Base-by-base conservation (phyloP, 2,888 invertebrate species). In the Acleris cristana region DNA sequence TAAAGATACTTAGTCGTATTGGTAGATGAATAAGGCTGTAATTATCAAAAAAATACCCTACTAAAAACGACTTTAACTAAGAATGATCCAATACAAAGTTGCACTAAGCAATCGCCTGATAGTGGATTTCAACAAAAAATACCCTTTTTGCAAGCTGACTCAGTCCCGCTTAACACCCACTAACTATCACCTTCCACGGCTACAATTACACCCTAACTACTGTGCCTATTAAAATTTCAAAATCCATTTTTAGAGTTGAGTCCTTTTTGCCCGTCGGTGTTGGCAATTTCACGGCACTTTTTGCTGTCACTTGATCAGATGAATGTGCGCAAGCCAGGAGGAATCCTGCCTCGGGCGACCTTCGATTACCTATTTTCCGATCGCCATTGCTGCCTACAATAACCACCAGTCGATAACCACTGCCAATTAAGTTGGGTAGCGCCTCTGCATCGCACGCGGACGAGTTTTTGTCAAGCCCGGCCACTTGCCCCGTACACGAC, bases 351-450 rank as follows among this genome's bases (percentile, higher is more conserved):
- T 14, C 53, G 56, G 69, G 63, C 74, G 86, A 84, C 87, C 88
- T 89, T 89, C 87, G 81, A 82, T 85, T 81, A 67, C 67, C 67
- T 67, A 83, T 80, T 82, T 77, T 74, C 78, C 74, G 75, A 81
- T 83, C 78, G 76, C 74, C 76, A 79, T 78, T 78, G 78, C 73
- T 72, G 80, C 79, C 80, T 77, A 82, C 84, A 82, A 82, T 85
- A 84, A 83, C 81, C 82, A 81, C 75, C 81, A 85, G 82, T 80
- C 88, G 82, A 86, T 87, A 87, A 86, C 84, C 81, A 81, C 74
- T 73, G 76, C 76, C 89, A 92, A 91, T 92, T 91, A 91, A 89
- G 87, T 88, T 89, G 86, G 88, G 89, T 87, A 90, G 91, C 90
- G 89, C 91, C 89, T 88, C 84, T 78, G 82, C 78, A 81, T 80